Percentiles rank a stretch among this genome's conserved stretches.
These are phyloP conservation scores for Lepidurus packardi DNA, from an alignment of 1,140 invertebrate genomes.

Conservation along the genomic window DNA sequence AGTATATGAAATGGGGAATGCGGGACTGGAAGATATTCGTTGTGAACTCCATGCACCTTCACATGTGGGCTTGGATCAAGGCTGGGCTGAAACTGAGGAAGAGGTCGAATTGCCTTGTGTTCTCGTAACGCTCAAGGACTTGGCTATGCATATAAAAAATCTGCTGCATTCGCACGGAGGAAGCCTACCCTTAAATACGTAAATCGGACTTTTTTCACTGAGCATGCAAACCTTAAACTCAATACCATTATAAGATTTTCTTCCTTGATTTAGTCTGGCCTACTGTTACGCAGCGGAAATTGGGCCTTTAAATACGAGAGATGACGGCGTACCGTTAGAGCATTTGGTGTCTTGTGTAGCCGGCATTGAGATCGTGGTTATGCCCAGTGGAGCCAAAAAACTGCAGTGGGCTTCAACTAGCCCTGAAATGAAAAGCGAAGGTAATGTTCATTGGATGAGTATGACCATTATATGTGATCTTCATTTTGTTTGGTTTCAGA, in stretches of 20 bases:
- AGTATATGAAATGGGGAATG: slow-evolving; percentile 5
- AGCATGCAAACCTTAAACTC: not conserved
- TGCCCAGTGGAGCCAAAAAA: slow-evolving; percentile 46
- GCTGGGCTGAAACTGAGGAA: slow-evolving; percentile 68
- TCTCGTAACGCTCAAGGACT: slow-evolving; percentile 57
- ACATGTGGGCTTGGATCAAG: slow-evolving; percentile 51
- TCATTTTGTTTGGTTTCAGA: slow-evolving; percentile 40
- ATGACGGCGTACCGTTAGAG: slow-evolving; percentile 71
- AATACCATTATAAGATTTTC: slow-evolving; percentile 32
- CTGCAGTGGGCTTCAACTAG: slow-evolving; percentile 44
- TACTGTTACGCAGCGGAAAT: slow-evolving; percentile 71
- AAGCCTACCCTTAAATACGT: slow-evolving; percentile 64
- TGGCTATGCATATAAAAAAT: slow-evolving; percentile 58
- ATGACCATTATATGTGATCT: not conserved
- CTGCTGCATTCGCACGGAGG: slow-evolving; percentile 64
- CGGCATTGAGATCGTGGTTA: slow-evolving; percentile 56
- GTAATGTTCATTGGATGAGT: slow-evolving; percentile 27
- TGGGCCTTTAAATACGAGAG: slow-evolving; percentile 49
- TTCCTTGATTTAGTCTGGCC: slow-evolving; percentile 55
- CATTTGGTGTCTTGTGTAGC: slow-evolving; percentile 76
- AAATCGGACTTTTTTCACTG: slow-evolving; percentile 34
- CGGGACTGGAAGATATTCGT: slow-evolving; percentile 42
- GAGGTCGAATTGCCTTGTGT: slow-evolving; percentile 63
- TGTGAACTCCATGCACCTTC: slow-evolving; percentile 47
- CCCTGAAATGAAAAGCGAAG: not conserved